Base-by-base conservation (phyloP, 1,140 invertebrate species). In the Uloborus diversus region DNA sequence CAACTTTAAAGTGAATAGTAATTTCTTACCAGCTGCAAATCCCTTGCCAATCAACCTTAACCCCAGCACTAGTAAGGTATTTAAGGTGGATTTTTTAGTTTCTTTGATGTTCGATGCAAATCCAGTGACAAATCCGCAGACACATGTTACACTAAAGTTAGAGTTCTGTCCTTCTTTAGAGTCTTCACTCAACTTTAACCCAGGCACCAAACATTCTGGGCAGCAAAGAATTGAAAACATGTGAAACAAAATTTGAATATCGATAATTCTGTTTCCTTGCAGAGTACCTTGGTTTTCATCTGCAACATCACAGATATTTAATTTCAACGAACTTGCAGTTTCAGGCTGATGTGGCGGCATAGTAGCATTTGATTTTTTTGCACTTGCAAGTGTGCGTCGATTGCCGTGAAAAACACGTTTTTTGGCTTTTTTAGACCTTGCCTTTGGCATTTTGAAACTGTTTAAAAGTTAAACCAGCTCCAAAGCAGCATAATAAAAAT, bases 191-290 rank as follows among this genome's bases (percentile, higher is more conserved):
- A 62, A 28, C 13, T 62, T 30, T 13, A 62, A 32, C 30, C 20
- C 23, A 11, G 25, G 4, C 30, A 4, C 9, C 4, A 62, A 30
- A 30, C 59, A 62, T 9, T 30, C 25, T 28, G 59, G 59, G 23
- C 59, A 62, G 59, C 59, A 62, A 30, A 62, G 59, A 27, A 62
- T 32, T 11, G 59, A 5, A 62, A 62, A 62, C 9, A 62, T 20
- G 9, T 4, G 11, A 5, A 62, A 11, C 20, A 62, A 32, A 30
- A 28, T 62, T 32, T 62, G 27, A 62, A 62, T 62, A 32, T 62
- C 28, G 11, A 62, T 30, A 30, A 62, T 62, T 62, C 59, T 5
- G 20, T 62, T 62, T 9, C 59, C 59, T 13, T 30, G 9, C 59
- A 62, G 7, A 11, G 25, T 28, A 27, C 30, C 30, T 27, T 4